These are phyloP conservation scores for Epistrophe eligans DNA, from an alignment of 2,888 invertebrate species.

Conservation along the genomic window DNA sequence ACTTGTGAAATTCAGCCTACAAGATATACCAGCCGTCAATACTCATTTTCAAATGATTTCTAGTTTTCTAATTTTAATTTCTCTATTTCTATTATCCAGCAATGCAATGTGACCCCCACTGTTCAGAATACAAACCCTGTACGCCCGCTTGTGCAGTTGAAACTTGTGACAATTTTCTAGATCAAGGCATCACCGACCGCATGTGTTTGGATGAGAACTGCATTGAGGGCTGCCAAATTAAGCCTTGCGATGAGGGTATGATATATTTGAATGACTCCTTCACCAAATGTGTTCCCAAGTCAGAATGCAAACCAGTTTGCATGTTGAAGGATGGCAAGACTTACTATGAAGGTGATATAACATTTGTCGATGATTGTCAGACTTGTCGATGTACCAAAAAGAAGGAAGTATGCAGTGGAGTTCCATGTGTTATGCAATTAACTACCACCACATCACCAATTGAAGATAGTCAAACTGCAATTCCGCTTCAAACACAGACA, in stretches of 20 bases:
- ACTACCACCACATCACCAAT: constrained; percentile 60
- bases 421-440: constrained; percentile 85
- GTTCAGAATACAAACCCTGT: constrained; percentile 92
- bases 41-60: constrained; percentile 7
- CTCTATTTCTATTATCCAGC: constrained; percentile 85
- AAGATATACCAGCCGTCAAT: no score
- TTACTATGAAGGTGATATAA: constrained; percentile 91
- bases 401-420: constrained; percentile 88
- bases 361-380: constrained; percentile 91
- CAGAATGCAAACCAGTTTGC: constrained; percentile 89
- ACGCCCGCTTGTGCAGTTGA: constrained; percentile 92
- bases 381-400: constrained; percentile 91
- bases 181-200: constrained; percentile 87
- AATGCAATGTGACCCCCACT: constrained; percentile 94
- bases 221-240: constrained; percentile 92
- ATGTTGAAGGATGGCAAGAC: constrained; percentile 87
- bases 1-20: constrained; percentile 17
- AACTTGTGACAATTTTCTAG: constrained; percentile 92
- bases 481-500: constrained; percentile 78
- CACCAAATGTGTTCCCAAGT: constrained; percentile 90
- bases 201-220: constrained; percentile 90
- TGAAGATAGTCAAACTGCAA: constrained; percentile 77
- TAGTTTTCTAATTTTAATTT: constrained; percentile 19
- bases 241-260: constrained; percentile 89
- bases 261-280: constrained; percentile 89